Evolutionary conservation across 1,140 invertebrate genomes (phyloP).

Genomic region (Drosophila triauraria): DNA sequence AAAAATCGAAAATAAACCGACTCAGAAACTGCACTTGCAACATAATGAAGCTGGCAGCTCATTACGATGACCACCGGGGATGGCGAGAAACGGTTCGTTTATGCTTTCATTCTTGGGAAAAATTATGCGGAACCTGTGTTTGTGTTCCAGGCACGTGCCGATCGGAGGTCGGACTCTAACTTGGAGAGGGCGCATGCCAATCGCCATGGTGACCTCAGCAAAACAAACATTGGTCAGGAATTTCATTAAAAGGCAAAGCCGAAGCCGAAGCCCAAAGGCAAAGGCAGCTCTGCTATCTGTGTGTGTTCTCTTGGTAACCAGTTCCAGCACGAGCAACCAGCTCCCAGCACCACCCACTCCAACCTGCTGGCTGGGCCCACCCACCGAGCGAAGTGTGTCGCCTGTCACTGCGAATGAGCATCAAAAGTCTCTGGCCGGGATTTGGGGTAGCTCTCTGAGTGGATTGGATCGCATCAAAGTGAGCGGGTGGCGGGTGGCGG

Average conservation of each 20-base stretch:
- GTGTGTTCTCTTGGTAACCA: conserved; percentile 48
- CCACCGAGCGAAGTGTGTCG: conserved; percentile 71
- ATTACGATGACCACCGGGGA: conserved; percentile 63
- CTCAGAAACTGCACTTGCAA: conserved; percentile 57
- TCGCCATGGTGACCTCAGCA: conserved; percentile 74
- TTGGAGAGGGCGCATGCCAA: conserved; percentile 8
- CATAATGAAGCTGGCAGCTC: conserved; percentile 28
- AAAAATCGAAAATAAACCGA: conserved; percentile 65
- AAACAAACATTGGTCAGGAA: conserved; percentile 80
- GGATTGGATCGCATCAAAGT: conserved; percentile 19
- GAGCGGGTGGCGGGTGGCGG: neutral
- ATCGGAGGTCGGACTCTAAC: conserved; percentile 27
- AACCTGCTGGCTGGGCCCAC: conserved; percentile 35
- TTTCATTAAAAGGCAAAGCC: conserved; percentile 69
- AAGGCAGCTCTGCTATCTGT: conserved; percentile 14
- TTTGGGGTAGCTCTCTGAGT: conserved; percentile 16
- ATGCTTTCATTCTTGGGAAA: conserved; percentile 80
- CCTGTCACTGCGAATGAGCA: conserved; percentile 77
- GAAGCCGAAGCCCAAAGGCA: conserved; percentile 33
- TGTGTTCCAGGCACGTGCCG: conserved; percentile 74
- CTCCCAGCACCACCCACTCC: conserved; percentile 28
- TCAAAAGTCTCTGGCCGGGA: conserved; percentile 51
- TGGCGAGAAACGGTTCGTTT: conserved; percentile 66
- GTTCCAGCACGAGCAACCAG: neutral
- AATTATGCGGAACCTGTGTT: conserved; percentile 80